Conservation (phyloP, 2,888 invertebrate genomes). For the Bembecia ichneumoniformis region DNA sequence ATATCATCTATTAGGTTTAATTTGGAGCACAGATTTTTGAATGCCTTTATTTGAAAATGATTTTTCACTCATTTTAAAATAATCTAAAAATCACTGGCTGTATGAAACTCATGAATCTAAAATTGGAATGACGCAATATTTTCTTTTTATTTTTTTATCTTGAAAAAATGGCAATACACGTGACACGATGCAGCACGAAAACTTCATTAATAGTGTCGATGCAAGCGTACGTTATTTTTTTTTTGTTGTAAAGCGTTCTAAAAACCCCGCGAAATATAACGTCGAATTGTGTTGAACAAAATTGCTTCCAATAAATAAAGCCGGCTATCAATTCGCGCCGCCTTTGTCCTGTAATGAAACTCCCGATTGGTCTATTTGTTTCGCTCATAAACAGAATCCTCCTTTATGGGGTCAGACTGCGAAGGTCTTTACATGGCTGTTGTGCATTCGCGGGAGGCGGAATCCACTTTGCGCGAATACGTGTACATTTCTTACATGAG, state of each 20-base stretch:
- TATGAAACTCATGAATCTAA: too few species aligned
- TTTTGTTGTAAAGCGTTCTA: not conserved
- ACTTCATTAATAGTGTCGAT: too few species aligned
- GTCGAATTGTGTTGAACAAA: constrained; percentile 23
- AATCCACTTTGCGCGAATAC: constrained; percentile 39
- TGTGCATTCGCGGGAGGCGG: constrained; percentile 13
- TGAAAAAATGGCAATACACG: too few species aligned
- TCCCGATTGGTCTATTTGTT: constrained; percentile 50
- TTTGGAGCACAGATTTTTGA: too few species aligned
- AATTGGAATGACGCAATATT: too few species aligned
- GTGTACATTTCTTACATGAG: constrained; percentile 30
- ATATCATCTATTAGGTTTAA: too few species aligned
- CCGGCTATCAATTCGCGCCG: constrained; percentile 50
- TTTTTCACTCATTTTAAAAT: too few species aligned
- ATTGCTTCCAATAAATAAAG: constrained; percentile 60
- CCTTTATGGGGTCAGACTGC: constrained; percentile 57
- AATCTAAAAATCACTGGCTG: too few species aligned
- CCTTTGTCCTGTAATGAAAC: constrained; percentile 25
- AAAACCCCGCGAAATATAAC: not conserved
- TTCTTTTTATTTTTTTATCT: too few species aligned
- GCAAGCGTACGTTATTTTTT: too few species aligned
- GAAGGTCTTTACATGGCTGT: constrained; percentile 46
- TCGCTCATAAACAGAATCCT: constrained; percentile 65
- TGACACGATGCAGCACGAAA: too few species aligned
- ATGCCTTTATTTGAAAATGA: too few species aligned